Evolutionary conservation across 2,797 vertebrate genomes (phyloP).

Genomic region (Triplophysa bombifrons): DNA sequence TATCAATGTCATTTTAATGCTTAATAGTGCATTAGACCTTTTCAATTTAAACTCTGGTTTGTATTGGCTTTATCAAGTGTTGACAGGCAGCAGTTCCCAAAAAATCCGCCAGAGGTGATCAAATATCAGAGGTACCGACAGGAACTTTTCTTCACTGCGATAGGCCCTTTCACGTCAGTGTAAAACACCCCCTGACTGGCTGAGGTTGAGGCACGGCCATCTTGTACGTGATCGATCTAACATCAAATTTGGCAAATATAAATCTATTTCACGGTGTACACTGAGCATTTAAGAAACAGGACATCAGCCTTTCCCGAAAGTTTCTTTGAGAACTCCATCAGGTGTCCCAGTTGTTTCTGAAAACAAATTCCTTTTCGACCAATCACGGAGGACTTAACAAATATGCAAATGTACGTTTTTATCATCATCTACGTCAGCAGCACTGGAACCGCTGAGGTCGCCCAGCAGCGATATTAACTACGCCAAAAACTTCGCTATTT

Average conservation of each 20-base stretch:
- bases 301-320: background rate
- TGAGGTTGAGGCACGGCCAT: constrained; percentile 75
- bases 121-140: constrained; percentile 39
- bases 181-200: constrained; percentile 77
- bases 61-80: background rate
- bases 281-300: background rate
- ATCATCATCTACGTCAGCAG: constrained; percentile 78
- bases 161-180: constrained; percentile 65
- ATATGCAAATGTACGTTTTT: constrained; percentile 77
- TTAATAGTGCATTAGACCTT: background rate
- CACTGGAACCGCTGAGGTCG: constrained; percentile 75
- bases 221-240: constrained; percentile 73
- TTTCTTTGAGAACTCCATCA: too few relatives aligned
- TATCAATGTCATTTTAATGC: background rate
- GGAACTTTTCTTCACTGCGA: constrained; percentile 48
- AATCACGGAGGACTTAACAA: constrained; percentile 72
- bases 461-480: constrained; percentile 77
- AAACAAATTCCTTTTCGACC: constrained; percentile 58
- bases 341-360: background rate
- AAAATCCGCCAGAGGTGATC: constrained; percentile 68
- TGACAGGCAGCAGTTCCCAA: constrained; percentile 51
- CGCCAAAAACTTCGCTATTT: constrained; percentile 74
- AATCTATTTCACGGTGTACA: too few relatives aligned
- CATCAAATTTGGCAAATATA: constrained; percentile 30
- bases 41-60: background rate